These are phyloP conservation scores for Nephrotoma appendiculata DNA, from an alignment of 2,888 invertebrate species.

Conservation along the genomic window DNA sequence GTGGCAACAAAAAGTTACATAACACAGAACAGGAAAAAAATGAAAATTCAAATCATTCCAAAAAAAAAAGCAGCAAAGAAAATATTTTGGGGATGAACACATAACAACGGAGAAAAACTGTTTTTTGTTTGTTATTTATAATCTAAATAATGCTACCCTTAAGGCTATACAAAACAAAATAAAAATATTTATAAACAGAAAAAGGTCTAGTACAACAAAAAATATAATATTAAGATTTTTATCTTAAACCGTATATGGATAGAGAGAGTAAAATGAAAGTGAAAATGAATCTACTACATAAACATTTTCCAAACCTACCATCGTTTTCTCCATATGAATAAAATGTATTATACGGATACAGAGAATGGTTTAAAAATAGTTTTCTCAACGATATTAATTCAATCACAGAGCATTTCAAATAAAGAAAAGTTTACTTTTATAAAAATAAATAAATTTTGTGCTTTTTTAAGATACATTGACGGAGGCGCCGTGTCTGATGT, in stretches of 20 bases:
- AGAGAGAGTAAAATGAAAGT: neutral
- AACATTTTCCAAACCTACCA: neutral
- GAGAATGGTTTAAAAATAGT: neutral
- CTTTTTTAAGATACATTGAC: neutral
- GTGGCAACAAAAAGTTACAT: slow-evolving; percentile 25
- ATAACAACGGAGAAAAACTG: neutral
- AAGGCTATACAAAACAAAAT: neutral
- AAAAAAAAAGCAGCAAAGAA: neutral
- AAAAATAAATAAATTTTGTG: neutral
- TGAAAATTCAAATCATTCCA: neutral
- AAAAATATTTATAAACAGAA: neutral
- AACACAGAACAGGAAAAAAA: neutral
- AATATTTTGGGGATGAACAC: neutral
- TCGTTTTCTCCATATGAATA: neutral
- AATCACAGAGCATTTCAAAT: neutral
- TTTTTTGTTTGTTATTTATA: neutral
- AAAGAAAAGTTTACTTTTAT: neutral
- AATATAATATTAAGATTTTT: neutral
- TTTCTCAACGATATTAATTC: neutral
- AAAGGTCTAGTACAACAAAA: neutral
- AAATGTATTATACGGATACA: neutral
- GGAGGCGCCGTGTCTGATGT: neutral
- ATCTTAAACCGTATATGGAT: neutral
- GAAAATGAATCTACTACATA: neutral
- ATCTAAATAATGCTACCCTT: neutral